Base-by-base conservation (phyloP, 2,113 vertebrate species). In the Neopipo cinnamomea region DNA sequence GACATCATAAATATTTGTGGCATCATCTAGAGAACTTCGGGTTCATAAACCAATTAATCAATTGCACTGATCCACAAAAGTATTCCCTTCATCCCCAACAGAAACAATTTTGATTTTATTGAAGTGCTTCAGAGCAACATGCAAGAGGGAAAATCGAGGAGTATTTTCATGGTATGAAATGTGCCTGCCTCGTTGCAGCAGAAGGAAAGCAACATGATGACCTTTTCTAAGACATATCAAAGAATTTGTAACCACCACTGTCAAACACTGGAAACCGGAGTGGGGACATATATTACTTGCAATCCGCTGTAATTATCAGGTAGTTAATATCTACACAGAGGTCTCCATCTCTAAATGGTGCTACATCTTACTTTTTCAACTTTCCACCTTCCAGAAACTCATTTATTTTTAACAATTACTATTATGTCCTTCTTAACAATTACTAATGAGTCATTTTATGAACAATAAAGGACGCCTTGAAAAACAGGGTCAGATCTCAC, bases 1-100 rank as follows among this genome's bases (percentile, higher is more conserved):
- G 81, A 91, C 66, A 35, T 94, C 68, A 87, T 61, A 91, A 92
- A 93, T 95, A 97, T 96, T 93, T 95, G 93, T 74, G 70, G 44
- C 44, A 91, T 37, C 71, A 39, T 89, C 80, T 67, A 65, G 91
- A 76, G 68, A n/a, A 23, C 55, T 82, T 65, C 2, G 3, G 28
- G 72, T 85, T 75, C 86, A 88, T 52, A 96, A 97, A 80, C 55
- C 59, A 84, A 92, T 71, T 35, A 80, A 86, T 42, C 5, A 6
- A 44, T 92, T 76, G 91, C 15, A 68, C 7, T 8, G 5, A 86
- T 42, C 37, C 75, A 85, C 75, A 81, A 68, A 77, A 85, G 55
- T 42, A 87, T 72, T 58, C 21, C 39, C 52, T 78, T 72, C 20
- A 53, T 56, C 55, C 79, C 63, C 7, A 14, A 84, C 11, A 77